Base-by-base conservation (phyloP, 2,888 invertebrate genomes). In the Cryptocephalus moraei region DNA sequence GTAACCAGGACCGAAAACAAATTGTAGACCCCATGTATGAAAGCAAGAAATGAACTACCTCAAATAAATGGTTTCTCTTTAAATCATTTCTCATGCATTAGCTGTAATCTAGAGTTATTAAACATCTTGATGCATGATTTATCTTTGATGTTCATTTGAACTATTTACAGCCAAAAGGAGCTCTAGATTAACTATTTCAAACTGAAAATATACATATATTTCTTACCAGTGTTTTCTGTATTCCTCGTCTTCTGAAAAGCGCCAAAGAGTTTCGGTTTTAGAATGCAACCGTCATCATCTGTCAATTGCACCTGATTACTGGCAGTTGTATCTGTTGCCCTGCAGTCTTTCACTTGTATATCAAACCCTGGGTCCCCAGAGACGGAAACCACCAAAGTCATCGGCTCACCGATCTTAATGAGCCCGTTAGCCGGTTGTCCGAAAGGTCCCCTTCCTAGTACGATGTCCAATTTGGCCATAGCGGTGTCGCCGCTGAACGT, bases 401-500 rank as follows among this genome's bases (percentile, higher is more conserved):
- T 86, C 0, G 77, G 76, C 66, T 88, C 87, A 45, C 89, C 88
- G 53, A 89, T 88, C 68, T 86, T 86, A 8, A 89, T 82, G 34
- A 88, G 73, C 1, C 87, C 87, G 53, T 81, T 81, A 0, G 86
- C 87, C 45, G 83, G 78, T 4, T 80, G 80, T 1, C 86, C 86
- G 59, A 86, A 84, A 12, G 88, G 87, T 47, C 88, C 88, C 61
- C 79, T 77, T 6, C 89, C 89, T 33, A 78, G 71, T 68, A 86
- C 84, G 46, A 89, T 85, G 55, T 88, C 88, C 43, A 89, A 70
- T 51, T 81, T 79, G 8, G 87, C 87, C 69, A 83, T 82, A 0
- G 86, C 87, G 1, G 87, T 86, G 55, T 89, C 88, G n/a, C 88
- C 88, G 56, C 84, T 86, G 68, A 89, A 89, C 44, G 87, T 86